A percentile compares a stretch with the other conserved stretches of the same genome.
Evolutionary conservation across 2,797 vertebrate species (phyloP).

Genomic region (Phyllotis vaccarum): DNA sequence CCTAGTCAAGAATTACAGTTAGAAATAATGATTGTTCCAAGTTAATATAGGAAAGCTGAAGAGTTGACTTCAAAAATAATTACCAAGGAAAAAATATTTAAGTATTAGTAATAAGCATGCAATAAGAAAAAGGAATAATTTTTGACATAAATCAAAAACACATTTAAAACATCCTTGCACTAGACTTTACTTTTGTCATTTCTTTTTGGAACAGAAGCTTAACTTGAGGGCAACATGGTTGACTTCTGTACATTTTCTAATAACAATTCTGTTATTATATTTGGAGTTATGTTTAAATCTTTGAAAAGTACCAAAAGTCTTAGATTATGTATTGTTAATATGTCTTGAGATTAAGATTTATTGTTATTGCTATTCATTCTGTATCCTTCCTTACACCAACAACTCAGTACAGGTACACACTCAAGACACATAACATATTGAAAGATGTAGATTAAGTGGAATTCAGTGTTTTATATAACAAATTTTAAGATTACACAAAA

Average conservation of each 20-base stretch:
- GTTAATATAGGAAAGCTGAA: constrained; percentile 15
- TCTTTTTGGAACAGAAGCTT: constrained; percentile 43
- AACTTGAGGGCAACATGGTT: neutral
- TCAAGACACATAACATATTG: neutral
- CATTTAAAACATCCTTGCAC: constrained; percentile 47
- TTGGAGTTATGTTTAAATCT: constrained; percentile 24
- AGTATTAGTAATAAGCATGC: constrained; percentile 46
- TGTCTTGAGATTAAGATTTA: neutral
- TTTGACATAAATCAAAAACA: constrained; percentile 19
- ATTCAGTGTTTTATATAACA: constrained; percentile 25
- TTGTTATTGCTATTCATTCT: constrained; percentile 27
- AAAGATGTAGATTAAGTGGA: neutral
- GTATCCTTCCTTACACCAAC: neutral
- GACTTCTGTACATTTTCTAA: neutral
- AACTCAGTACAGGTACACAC: neutral
- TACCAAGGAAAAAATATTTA: constrained; percentile 58
- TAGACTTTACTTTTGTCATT: constrained; percentile 35
- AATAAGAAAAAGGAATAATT: constrained; percentile 72
- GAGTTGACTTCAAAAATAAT: constrained; percentile 71
- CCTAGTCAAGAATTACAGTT: constrained; percentile 76
- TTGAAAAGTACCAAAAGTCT: constrained; percentile 27
- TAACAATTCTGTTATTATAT: constrained; percentile 33
- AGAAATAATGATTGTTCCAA: constrained; percentile 74
- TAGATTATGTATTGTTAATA: neutral
- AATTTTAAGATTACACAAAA: constrained; percentile 36